phyloP scores from a whole-genome alignment of 64 coral and sea anemone genomes.

The Pocillopora verrucosa region DNA sequence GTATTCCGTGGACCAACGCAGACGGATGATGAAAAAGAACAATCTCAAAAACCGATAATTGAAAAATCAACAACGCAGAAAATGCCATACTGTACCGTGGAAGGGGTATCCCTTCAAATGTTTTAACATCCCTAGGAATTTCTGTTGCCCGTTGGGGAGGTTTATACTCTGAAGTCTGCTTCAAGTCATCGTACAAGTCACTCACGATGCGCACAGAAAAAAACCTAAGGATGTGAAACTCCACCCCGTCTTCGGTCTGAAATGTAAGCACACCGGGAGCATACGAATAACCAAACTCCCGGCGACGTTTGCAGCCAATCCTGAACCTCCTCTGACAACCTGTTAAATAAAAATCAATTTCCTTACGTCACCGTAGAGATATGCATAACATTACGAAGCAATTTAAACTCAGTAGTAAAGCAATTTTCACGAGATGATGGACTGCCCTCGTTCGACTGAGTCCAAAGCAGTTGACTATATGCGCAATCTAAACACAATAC shows the following conservation, averaged over 20 bases:
- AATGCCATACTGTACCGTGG: conserved; percentile 48
- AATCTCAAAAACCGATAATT: too few species aligned
- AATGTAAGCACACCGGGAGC: conserved; percentile 70
- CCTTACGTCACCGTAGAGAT: neutral
- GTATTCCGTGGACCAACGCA: too few species aligned
- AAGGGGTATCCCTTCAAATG: conserved; percentile 45
- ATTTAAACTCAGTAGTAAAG: too few species aligned
- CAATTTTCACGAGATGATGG: too few species aligned
- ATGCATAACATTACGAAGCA: neutral
- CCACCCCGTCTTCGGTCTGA: neutral
- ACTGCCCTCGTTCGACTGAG: too few species aligned
- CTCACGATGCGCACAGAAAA: conserved; percentile 71
- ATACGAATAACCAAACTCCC: conserved; percentile 75
- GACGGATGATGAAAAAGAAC: too few species aligned
- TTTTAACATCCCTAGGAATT: conserved; percentile 51
- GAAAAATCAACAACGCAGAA: neutral
- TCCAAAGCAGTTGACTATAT: too few species aligned
- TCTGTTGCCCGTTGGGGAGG: neutral
- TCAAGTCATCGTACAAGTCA: conserved; percentile 67
- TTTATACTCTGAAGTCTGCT: conserved; percentile 42
- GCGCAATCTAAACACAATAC: too few species aligned
- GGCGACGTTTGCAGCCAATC: conserved; percentile 46
- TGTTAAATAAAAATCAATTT: neutral
- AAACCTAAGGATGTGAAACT: conserved; percentile 74
- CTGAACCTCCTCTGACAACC: conserved; percentile 31